Conservation (phyloP, 64 coral and sea anemone genomes). For the Montipora cactus region DNA sequence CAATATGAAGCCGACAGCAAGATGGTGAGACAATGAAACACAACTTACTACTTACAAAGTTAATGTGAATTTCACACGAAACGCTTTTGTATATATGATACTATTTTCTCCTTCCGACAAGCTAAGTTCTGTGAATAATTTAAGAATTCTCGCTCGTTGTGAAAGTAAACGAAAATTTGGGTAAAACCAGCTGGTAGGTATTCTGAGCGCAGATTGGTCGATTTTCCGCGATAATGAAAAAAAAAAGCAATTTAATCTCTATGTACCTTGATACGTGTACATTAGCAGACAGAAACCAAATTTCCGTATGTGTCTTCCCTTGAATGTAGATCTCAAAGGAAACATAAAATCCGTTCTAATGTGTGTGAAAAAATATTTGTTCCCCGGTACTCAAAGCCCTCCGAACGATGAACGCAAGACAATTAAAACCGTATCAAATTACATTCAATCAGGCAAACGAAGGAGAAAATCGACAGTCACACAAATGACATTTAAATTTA, state of each 20-base stretch:
- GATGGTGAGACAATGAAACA: neutral
- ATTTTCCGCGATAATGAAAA: neutral
- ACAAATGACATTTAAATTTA: neutral
- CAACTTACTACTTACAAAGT: neutral
- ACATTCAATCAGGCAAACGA: neutral
- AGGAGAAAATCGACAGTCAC: neutral
- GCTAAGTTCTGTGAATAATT: conserved; percentile 35
- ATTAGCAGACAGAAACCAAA: neutral
- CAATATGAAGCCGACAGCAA: neutral
- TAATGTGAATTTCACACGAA: neutral
- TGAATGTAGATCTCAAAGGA: neutral
- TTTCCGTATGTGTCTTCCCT: conserved; percentile 10
- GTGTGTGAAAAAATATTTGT: neutral
- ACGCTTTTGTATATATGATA: neutral
- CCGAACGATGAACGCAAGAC: too few species aligned
- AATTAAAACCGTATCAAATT: neutral
- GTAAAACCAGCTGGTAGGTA: conserved; percentile 10
- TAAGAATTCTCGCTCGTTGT: neutral
- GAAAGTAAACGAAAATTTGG: neutral
- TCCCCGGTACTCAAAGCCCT: neutral
- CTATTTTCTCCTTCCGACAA: neutral
- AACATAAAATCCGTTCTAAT: neutral
- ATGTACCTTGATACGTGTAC: neutral
- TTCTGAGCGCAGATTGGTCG: neutral
- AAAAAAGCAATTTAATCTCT: conserved; percentile 16